Evolutionary conservation across 2,797 vertebrate species (phyloP).

Genomic region (Gymnoscopelus microlampas): DNA sequence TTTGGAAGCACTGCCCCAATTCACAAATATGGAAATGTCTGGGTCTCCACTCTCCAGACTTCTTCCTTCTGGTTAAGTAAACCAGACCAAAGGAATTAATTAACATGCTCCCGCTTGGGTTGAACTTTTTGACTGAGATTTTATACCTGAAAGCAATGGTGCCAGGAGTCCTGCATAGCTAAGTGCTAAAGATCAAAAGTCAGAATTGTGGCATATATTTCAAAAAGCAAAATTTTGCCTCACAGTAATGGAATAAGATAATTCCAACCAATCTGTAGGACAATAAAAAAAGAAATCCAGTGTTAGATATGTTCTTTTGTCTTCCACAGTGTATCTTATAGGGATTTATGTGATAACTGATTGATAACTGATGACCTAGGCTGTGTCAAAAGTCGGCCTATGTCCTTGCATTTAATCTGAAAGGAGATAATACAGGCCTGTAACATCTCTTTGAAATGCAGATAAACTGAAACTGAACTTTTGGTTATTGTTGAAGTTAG

Average conservation of each 20-base stretch:
- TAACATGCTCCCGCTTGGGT: background rate
- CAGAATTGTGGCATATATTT: too few species aligned
- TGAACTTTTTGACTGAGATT: background rate
- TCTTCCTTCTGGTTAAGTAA: background rate
- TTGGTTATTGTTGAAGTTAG: too few species aligned
- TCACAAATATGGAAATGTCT: slow-evolving; percentile 10
- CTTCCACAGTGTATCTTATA: too few species aligned
- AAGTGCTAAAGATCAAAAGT: too few species aligned
- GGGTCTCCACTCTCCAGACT: background rate
- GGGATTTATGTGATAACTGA: too few species aligned
- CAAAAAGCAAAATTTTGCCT: too few species aligned
- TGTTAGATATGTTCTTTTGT: too few species aligned
- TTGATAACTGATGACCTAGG: too few species aligned
- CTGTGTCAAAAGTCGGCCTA: background rate
- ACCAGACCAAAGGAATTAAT: slow-evolving; percentile 3
- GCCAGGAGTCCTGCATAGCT: background rate
- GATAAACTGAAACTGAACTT: background rate
- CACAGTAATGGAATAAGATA: too few species aligned
- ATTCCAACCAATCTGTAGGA: too few species aligned
- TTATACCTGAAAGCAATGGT: background rate
- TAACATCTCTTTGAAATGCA: slow-evolving; percentile 23
- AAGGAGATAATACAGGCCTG: background rate
- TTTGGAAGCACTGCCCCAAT: background rate
- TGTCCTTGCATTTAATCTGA: background rate
- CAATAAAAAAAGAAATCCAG: too few species aligned